phyloP scores from a whole-genome alignment of 2,888 invertebrate genomes.

The Amitus sp. region DNA sequence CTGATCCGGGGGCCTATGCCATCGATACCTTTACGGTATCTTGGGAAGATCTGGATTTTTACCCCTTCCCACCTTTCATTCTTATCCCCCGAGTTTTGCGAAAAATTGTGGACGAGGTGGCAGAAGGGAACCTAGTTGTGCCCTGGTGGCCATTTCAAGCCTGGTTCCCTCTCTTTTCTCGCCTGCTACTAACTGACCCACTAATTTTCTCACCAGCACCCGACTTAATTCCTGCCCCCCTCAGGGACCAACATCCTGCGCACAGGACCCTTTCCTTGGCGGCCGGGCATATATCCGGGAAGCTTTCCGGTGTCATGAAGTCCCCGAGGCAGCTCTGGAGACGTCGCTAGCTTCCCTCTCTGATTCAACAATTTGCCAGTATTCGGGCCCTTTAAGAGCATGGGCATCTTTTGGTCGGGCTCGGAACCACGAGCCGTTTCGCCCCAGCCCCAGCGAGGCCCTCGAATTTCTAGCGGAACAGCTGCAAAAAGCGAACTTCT shows the following conservation, averaged over 20 bases:
- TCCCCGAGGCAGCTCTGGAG: too few species aligned
- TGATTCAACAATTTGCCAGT: too few species aligned
- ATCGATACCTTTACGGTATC: constrained; percentile 18
- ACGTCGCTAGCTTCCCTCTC: too few species aligned
- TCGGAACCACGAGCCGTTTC: background rate
- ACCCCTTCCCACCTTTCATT: constrained; percentile 37
- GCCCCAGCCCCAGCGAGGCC: constrained; percentile 1
- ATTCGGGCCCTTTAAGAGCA: constrained; percentile 34
- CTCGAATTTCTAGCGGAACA: constrained; percentile 20
- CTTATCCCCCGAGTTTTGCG: constrained; percentile 42
- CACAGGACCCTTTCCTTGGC: constrained; percentile 44
- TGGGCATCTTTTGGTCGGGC: background rate
- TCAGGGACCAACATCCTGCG: constrained; percentile 43
- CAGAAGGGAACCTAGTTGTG: constrained; percentile 48
- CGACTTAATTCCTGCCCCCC: constrained; percentile 41
- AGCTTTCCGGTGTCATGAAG: too few species aligned
- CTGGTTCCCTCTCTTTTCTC: constrained; percentile 49
- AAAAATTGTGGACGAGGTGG: constrained; percentile 48
- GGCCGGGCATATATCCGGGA: too few species aligned
- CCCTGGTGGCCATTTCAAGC: constrained; percentile 46
- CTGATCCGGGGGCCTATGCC: constrained; percentile 10
- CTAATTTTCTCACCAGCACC: constrained; percentile 12
- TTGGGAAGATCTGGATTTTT: constrained; percentile 12
- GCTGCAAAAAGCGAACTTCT: constrained; percentile 13
- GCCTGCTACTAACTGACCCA: constrained; percentile 17